Conservation (phyloP, 2,797 vertebrate genomes). For the Xerus rutilus region DNA sequence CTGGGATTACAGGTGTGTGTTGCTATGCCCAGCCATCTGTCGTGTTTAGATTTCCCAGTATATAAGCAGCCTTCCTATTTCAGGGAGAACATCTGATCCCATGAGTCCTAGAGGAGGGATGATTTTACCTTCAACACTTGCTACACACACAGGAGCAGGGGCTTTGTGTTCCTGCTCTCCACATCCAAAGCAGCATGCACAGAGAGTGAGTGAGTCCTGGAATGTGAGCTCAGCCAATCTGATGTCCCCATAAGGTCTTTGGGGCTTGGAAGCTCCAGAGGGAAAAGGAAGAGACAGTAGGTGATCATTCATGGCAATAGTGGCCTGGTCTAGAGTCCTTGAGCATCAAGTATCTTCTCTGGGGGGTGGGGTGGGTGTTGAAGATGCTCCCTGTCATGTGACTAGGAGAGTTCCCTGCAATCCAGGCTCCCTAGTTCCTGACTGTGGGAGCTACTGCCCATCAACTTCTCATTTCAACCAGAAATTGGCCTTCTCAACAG, state of each 20-base stretch:
- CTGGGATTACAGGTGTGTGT: not conserved
- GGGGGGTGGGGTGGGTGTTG: fast-evolving
- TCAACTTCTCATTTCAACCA: not conserved
- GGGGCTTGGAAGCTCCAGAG: not conserved
- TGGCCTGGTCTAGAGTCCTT: not conserved
- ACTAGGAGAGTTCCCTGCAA: not conserved
- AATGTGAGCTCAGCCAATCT: not conserved
- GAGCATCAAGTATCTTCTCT: not conserved
- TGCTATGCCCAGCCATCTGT: not conserved
- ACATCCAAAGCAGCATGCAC: no score
- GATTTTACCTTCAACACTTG: not conserved
- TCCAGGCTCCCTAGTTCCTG: not conserved
- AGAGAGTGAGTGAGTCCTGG: not conserved
- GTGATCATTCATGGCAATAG: not conserved
- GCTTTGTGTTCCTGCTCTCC: not conserved
- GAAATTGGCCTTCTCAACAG: not conserved
- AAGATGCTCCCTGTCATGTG: not conserved
- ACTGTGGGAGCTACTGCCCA: not conserved
- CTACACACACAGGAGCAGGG: not conserved
- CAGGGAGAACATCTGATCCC: not conserved
- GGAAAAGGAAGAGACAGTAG: not conserved
- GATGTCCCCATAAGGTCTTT: no score
- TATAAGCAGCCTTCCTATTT: not conserved
- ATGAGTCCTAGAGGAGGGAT: not conserved
- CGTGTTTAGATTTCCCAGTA: not conserved